Evolutionary conservation across 1,140 invertebrate species (phyloP), one percentile per base, ranked within the genome.

Genomic region (Drosophila ohnishii): DNA sequence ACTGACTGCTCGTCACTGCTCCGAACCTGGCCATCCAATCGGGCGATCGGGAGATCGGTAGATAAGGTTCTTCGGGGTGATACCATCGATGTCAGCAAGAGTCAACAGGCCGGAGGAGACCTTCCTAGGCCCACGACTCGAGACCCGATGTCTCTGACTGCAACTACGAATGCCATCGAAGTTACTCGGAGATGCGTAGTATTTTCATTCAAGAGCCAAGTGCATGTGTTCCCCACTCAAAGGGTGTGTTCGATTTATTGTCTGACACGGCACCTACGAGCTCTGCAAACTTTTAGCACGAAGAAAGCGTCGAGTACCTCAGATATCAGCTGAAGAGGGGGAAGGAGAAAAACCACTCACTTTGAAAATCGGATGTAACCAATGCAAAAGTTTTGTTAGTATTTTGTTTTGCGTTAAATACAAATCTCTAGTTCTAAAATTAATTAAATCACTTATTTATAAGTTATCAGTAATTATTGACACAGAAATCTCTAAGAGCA

Each of bases 1-100:
- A 87, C 83, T 87, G 65, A 87, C 30, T 64, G 35, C 39, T 64
- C 40, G 25, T 9, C 19, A 6, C 28, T 59, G 10, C 28, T 35
- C n/a, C 22, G 37, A 32, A 47, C 45, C 30, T 51, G 67, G 51
- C 47, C 45, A 44, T 45, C 28, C 45, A 28, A 65, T 75, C 55
- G 73, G 30, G 14, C 35, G 30, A 66, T 35, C 50, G 40, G 42
- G 2, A 62, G 40, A 44, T 57, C 13, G 63, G 7, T 8, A 53
- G 39, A 53, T 51, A 75, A 75, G 55, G 35, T 58, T 70, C 44
- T 44, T 44, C 63, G 35, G 2, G 3, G 34, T 22, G 57, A 57
- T 74, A 63, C 8, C 72, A 55, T 71, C 65, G 40, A 6, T 39
- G 39, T 39, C 66, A 60, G 19, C 16, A 2, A n/a, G 11, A 51